Evolutionary conservation across 2,888 invertebrate species (phyloP), one percentile per base, ranked within the genome.

Genomic region (Hanleya hanleyi): DNA sequence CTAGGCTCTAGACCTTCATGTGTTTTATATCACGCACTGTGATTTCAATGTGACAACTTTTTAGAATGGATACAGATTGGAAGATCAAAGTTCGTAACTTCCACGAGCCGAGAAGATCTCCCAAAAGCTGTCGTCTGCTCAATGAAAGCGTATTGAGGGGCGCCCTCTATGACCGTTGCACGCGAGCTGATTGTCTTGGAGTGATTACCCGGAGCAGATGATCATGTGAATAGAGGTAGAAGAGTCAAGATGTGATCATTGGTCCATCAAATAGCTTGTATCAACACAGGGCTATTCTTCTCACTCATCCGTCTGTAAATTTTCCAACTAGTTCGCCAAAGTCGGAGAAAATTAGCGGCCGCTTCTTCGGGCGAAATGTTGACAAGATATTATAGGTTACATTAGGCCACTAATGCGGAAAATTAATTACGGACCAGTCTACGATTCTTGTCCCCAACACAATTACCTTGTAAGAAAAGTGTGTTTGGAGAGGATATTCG

Each of bases 401-500:
- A 57, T 57, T 57, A 64, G 64, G 22, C 37, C 35, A 37, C 35
- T 37, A 64, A 64, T 37, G 64, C 64, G 64, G 64, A 64, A 64
- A 64, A 64, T 64, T 64, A 64, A 64, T 64, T 64, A 64, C 35
- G 26, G 38, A 36, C 35, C 35, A 64, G 35, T 64, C 12, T 35
- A 64, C 15, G 38, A n/a, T 64, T 22, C 64, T 64, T 64, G 35
- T 64, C 35, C n/a, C 18, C 22, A 64, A 64, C 37, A 64, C 64
- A 64, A 64, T 64, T 64, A 64, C 64, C 37, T 15, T 37, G 64
- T 64, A 64, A 64, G 64, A 64, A 64, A 37, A 64, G 64, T 37
- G 35, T 64, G 64, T 64, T 64, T 64, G 64, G 35, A 18, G 35
- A 37, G 64, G 36, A 37, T 64, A 64, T 64, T 64, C 36, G 64